Conservation (phyloP, 2,113 vertebrate species). For the Piaya cayana region DNA sequence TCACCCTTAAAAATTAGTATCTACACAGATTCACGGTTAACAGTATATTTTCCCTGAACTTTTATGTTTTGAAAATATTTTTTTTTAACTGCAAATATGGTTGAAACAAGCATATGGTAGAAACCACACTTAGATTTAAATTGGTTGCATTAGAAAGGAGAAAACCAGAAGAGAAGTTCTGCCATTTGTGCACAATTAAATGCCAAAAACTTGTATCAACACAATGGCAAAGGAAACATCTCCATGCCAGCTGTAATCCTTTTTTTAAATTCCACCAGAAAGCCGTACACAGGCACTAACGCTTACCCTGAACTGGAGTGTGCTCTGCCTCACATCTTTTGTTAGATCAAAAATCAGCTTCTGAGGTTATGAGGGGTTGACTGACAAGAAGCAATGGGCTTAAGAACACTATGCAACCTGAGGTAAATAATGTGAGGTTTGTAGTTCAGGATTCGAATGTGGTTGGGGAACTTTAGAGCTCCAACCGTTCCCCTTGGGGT, state of each 20-base stretch:
- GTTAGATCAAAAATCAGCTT: not conserved
- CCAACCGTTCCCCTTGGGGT: not conserved
- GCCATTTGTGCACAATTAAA: constrained; percentile 60
- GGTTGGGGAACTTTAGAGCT: not conserved
- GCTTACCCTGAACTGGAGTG: not conserved
- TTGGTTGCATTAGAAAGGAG: constrained; percentile 67
- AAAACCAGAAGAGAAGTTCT: constrained; percentile 50
- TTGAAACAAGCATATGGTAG: constrained; percentile 78
- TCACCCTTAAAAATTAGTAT: constrained; percentile 1
- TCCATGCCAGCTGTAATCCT: not conserved
- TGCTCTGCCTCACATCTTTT: not conserved
- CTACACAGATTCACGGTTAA: constrained; percentile 32
- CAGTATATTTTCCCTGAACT: constrained; percentile 62
- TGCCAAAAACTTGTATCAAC: constrained; percentile 62
- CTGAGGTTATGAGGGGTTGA: not conserved
- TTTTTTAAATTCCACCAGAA: not conserved
- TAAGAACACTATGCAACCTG: not conserved
- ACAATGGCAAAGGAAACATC: constrained; percentile 54
- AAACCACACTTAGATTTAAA: constrained; percentile 74
- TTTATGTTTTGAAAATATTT: constrained; percentile 71
- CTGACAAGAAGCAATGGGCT: not conserved
- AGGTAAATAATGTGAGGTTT: not conserved
- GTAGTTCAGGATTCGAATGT: not conserved
- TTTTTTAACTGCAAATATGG: constrained; percentile 62
- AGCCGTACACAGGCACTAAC: not conserved